Evolutionary conservation across 1,140 invertebrate genomes (phyloP).

Genomic region (Euglossa dilemma): DNA sequence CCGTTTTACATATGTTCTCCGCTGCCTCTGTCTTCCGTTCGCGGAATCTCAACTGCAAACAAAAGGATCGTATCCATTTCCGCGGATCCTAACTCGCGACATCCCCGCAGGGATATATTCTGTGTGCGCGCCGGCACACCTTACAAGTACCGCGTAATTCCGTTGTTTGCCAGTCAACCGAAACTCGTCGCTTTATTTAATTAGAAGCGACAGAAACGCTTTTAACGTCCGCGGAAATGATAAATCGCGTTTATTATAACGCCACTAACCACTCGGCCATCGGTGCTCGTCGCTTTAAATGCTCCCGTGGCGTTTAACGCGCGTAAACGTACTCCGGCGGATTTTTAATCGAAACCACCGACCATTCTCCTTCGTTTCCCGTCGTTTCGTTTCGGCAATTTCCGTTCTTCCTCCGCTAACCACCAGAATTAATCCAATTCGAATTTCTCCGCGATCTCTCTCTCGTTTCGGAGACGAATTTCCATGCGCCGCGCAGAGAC

Average conservation of each 20-base stretch:
- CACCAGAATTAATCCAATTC: neutral
- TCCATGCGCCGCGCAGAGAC: neutral
- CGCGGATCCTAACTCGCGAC: slow-evolving; percentile 38
- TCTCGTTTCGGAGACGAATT: neutral
- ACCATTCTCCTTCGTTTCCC: neutral
- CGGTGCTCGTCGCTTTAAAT: neutral
- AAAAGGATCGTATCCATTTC: slow-evolving; percentile 52
- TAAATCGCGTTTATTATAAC: slow-evolving; percentile 3
- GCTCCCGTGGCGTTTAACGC: neutral
- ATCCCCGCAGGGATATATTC: slow-evolving; percentile 30
- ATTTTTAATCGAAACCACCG: neutral
- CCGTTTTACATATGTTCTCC: slow-evolving; percentile 37
- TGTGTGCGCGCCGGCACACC: slow-evolving; percentile 8
- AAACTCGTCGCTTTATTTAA: slow-evolving; percentile 48
- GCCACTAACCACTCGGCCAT: neutral
- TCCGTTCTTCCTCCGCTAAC: neutral
- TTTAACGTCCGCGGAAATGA: neutral
- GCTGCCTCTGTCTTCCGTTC: slow-evolving; percentile 3
- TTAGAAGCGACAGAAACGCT: slow-evolving; percentile 13
- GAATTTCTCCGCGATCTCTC: neutral
- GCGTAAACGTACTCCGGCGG: neutral
- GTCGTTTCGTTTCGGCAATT: neutral
- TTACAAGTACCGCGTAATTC: slow-evolving; percentile 38
- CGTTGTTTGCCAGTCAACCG: slow-evolving; percentile 44
- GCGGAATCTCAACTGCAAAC: slow-evolving; percentile 45